Base-by-base conservation (phyloP, 2,113 vertebrate genomes). In the Corydoras sp. region DNA sequence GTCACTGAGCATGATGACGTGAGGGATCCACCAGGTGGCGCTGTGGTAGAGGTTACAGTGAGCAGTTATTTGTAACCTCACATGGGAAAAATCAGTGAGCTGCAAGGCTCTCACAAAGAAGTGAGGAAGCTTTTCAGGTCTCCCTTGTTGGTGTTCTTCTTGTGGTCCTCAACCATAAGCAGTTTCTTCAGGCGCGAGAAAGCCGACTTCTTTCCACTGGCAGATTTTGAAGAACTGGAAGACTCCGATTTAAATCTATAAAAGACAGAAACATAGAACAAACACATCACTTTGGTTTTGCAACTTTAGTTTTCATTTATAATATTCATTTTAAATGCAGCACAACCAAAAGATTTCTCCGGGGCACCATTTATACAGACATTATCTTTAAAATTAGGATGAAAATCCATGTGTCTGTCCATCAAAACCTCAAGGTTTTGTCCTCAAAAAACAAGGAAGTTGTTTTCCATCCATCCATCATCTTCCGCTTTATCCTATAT, bases 121-220 rank as follows among this genome's bases (percentile, higher is more conserved):
- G 87, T 91, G 6, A 98, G 86, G 81, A 99, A 99, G 77, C 89
- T 90, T 86, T 92, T 92, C 75, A 99, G 88, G 69, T 92, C 88
- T 50, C 88, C 79, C 65, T 90, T 93, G 81, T 91, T 88, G 18
- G 18, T 24, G 67, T 35, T 90, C 71, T 85, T 82, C 65, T 88
- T 83, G 65, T 81, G 88, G 78, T 92, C 89, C 76, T 92, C 92
- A 68, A 90, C 82, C 81, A 82, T 81, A 31, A 99, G 92, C 24
- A 99, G 85, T 83, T 87, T 87, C 87, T 93, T 95, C 74, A 99
- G 89, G 58, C 91, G 91, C 69, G 90, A 91, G 67, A 95, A 92
- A 12, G 91, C 85, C 73, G 90, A 93, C 73, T 90, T 94, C 81
- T 89, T 89, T 30, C 81, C 82, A 69, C 86, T 90, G 0, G 73